Evolutionary conservation across 2,797 vertebrate species (phyloP).

Genomic region (Halcyon badia): DNA sequence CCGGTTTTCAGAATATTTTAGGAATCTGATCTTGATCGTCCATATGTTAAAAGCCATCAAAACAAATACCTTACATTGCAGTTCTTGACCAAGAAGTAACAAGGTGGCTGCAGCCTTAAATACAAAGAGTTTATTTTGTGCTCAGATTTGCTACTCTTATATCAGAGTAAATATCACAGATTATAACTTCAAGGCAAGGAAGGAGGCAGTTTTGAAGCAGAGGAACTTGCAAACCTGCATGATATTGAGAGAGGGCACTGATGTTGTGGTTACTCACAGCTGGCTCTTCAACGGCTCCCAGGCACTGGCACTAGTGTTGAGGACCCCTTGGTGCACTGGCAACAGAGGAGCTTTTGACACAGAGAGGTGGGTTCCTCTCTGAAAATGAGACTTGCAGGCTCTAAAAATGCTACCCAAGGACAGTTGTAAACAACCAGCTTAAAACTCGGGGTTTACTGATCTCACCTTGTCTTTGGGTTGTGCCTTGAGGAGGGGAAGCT

Average conservation of each 20-base stretch:
- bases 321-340: rapidly evolving
- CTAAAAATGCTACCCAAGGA: background rate
- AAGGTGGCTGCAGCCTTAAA: background rate
- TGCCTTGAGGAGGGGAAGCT: background rate
- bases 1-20: slow-evolving; percentile 81
- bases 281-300: background rate
- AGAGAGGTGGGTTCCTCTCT: background rate
- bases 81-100: background rate
- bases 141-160: background rate
- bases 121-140: background rate
- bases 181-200: background rate
- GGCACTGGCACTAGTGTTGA: background rate
- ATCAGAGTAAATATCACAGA: background rate
- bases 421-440: background rate
- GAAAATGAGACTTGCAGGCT: background rate
- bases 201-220: background rate
- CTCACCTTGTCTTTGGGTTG: background rate
- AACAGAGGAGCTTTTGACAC: background rate
- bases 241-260: background rate
- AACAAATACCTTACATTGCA: slow-evolving; percentile 18
- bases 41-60: slow-evolving; percentile 77
- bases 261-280: background rate
- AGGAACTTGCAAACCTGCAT: background rate
- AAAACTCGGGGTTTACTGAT: background rate
- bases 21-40: slow-evolving; percentile 72